Evolutionary conservation across 37 sponge, comb jelly and placozoan species (phyloP).

Genomic region (Bolinopsis microptera): DNA sequence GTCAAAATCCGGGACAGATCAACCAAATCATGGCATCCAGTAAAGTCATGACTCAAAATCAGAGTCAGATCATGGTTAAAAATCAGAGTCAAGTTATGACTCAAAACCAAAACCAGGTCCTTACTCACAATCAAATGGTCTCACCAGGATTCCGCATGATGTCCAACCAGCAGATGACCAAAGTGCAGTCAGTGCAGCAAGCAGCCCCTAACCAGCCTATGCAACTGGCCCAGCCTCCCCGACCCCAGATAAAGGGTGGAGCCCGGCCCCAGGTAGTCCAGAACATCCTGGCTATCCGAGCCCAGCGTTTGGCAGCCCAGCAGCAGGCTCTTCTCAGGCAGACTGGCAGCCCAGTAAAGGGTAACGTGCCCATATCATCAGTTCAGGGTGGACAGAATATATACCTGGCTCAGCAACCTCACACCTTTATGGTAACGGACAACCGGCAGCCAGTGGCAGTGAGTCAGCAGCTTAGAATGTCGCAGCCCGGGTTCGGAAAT

Average conservation of each 20-base stretch:
- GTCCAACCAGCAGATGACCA: not conserved
- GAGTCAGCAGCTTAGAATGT: not conserved
- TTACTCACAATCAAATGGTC: not conserved
- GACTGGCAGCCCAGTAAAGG: not conserved
- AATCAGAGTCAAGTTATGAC: not conserved
- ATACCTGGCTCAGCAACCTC: not conserved
- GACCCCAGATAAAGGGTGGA: not conserved
- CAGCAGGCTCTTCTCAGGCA: constrained; percentile 32
- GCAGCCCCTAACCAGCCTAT: not conserved
- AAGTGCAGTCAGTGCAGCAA: too few species aligned
- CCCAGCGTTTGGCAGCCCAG: constrained; percentile 1
- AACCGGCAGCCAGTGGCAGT: constrained; percentile 3
- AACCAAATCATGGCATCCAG: not conserved
- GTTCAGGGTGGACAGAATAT: not conserved
- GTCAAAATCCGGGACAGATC: not conserved
- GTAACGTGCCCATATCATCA: not conserved
- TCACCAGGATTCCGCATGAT: not conserved
- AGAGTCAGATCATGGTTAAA: not conserved
- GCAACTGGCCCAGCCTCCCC: not conserved
- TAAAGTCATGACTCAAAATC: not conserved
- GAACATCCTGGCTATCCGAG: not conserved
- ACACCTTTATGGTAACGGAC: not conserved
- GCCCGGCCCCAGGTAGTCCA: not conserved
- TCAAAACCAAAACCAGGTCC: not conserved
- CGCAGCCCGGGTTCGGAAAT: not conserved